Percentiles rank a stretch among this genome's conserved stretches.
These are phyloP conservation scores for Dysidea cf. avara DNA, from an alignment of 37 sponge, comb jelly and placozoan genomes.

Conservation along the genomic window DNA sequence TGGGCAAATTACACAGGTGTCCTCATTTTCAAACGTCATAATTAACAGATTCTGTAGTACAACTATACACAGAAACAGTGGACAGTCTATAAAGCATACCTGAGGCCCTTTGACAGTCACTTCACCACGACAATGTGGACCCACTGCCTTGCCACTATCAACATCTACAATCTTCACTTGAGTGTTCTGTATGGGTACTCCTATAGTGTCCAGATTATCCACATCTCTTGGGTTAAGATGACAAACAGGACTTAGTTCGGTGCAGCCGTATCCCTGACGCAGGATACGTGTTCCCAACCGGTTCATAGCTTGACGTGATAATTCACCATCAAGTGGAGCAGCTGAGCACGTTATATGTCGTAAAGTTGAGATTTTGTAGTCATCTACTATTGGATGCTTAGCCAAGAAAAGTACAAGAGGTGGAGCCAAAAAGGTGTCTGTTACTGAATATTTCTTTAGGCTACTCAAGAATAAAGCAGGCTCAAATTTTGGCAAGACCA, in stretches of 20 bases:
- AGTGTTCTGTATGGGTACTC: conserved; percentile 43
- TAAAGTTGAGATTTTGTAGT: conserved; percentile 73
- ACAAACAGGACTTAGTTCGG: conserved; percentile 78
- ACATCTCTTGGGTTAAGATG: conserved; percentile 30
- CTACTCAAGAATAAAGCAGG: conserved; percentile 63
- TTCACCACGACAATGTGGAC: conserved; percentile 63
- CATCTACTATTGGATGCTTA: too few species aligned
- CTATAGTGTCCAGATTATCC: conserved; percentile 60
- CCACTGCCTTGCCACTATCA: conserved; percentile 40
- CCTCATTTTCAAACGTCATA: too few species aligned
- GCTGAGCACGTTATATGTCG: conserved; percentile 61
- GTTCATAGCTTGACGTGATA: conserved; percentile 34
- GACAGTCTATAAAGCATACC: too few species aligned
- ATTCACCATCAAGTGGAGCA: conserved; percentile 82
- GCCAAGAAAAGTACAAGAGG: conserved; percentile 84
- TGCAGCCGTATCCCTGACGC: conserved; percentile 79
- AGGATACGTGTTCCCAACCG: conserved; percentile 26
- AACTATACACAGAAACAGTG: too few species aligned
- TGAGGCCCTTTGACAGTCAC: too few species aligned
- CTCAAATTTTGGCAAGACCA: conserved; percentile 73
- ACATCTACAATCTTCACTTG: conserved; percentile 51
- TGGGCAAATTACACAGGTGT: too few species aligned
- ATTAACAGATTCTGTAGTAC: too few species aligned
- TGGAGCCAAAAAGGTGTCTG: conserved; percentile 59
- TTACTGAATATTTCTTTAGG: conserved; percentile 43